Conservation (phyloP, 2,113 vertebrate species). For the Gambusia holbrooki region DNA sequence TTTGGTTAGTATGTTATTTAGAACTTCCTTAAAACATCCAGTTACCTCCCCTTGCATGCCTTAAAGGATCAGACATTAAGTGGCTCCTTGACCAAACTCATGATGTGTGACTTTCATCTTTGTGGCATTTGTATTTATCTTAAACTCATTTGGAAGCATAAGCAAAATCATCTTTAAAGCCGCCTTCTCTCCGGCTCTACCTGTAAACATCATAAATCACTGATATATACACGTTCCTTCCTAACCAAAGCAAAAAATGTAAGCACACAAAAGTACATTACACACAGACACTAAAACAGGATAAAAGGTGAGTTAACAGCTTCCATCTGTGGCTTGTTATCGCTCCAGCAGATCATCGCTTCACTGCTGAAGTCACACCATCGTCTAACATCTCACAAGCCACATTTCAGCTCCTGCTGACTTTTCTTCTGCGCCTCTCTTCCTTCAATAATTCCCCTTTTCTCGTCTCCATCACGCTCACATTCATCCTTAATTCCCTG, state of each 20-base stretch:
- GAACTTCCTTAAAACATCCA: background rate
- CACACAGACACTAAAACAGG: constrained; percentile 9
- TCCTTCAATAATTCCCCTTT: constrained; percentile 22
- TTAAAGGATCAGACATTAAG: background rate
- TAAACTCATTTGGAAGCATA: constrained; percentile 7
- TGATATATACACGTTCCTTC: constrained; percentile 24
- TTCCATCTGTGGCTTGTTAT: constrained; percentile 71
- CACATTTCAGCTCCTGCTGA: constrained; percentile 27
- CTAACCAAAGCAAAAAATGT: constrained; percentile 24
- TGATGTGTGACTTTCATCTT: background rate
- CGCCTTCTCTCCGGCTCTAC: background rate
- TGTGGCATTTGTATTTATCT: background rate
- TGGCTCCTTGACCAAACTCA: background rate
- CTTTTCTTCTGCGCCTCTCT: constrained; percentile 33
- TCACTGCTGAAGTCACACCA: constrained; percentile 46
- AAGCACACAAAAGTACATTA: constrained; percentile 11
- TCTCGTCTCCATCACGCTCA: constrained; percentile 8
- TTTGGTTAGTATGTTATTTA: constrained; percentile 10
- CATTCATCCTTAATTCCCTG: constrained; percentile 19
- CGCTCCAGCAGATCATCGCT: constrained; percentile 49
- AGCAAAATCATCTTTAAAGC: constrained; percentile 7
- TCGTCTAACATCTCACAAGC: constrained; percentile 43
- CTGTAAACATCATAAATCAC: constrained; percentile 30
- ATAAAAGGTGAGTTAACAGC: constrained; percentile 52
- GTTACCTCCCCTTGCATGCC: constrained; percentile 7